Evolutionary conservation across 2,113 vertebrate species (phyloP).

Genomic region (Rhynchopsitta pachyrhyncha): DNA sequence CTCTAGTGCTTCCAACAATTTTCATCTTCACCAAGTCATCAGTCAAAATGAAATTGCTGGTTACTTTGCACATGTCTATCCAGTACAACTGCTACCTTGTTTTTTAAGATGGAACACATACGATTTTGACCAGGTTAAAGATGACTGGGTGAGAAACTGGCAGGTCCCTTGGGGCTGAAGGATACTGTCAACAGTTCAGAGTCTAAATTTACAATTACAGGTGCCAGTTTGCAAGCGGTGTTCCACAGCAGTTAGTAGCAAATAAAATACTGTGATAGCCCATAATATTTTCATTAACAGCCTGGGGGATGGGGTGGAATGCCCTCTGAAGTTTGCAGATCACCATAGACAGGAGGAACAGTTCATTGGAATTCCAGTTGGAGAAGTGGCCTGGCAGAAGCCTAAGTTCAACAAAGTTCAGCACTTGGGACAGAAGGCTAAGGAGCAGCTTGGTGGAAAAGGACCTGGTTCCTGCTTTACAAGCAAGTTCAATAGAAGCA

Average conservation of each 20-base stretch:
- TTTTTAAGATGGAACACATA: not conserved
- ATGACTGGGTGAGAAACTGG: not conserved
- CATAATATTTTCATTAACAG: not conserved
- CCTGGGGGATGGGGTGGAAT: not conserved
- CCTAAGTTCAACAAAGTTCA: not conserved
- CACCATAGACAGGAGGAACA: not conserved
- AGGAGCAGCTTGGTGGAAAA: not conserved
- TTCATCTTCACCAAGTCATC: not conserved
- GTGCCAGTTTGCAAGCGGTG: not conserved
- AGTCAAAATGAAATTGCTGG: not conserved
- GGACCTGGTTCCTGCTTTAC: not conserved
- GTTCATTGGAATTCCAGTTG: not conserved
- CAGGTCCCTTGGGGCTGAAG: not conserved
- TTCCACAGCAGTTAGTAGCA: not conserved
- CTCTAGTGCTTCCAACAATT: not conserved
- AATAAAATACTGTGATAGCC: not conserved
- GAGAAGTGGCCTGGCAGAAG: not conserved
- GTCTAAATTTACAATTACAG: not conserved
- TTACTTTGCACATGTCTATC: not conserved
- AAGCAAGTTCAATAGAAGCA: not conserved
- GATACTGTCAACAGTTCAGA: not conserved
- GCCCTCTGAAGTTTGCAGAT: not conserved
- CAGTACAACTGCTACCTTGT: not conserved
- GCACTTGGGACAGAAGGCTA: not conserved
- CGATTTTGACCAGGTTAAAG: not conserved